These are phyloP conservation scores for Toxotes jaculatrix DNA, from an alignment of 2,113 vertebrate species.

Conservation along the genomic window DNA sequence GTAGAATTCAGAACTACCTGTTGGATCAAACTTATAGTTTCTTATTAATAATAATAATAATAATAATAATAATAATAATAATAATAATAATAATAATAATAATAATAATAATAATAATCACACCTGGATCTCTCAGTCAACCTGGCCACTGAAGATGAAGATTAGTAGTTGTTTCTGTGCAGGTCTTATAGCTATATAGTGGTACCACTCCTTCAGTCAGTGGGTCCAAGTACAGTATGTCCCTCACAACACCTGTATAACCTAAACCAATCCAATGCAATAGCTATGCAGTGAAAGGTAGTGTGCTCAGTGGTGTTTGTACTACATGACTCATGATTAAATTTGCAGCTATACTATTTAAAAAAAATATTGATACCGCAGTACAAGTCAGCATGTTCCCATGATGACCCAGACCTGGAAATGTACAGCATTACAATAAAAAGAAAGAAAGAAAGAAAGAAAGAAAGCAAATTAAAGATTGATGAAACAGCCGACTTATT, in stretches of 20 bases:
- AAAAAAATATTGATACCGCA: neutral
- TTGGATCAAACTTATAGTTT: conserved; percentile 34
- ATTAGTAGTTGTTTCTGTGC: neutral
- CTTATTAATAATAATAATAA: neutral
- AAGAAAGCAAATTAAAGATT: neutral
- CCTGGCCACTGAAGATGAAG: no score
- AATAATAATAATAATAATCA: neutral
- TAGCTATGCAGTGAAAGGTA: neutral
- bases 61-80: neutral
- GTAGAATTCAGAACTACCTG: conserved; percentile 52
- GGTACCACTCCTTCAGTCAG: neutral
- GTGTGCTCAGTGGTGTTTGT: neutral
- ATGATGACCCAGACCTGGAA: neutral
- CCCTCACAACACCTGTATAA: neutral
- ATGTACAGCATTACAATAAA: neutral
- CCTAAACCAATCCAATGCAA: neutral
- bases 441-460: neutral
- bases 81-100: neutral
- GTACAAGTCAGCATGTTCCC: neutral
- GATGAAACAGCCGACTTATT: neutral
- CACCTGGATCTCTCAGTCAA: neutral
- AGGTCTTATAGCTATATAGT: neutral
- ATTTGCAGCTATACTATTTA: neutral
- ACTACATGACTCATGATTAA: neutral
- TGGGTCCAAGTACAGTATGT: neutral